These are phyloP conservation scores for Rhinella marina DNA, from an alignment of 2,797 vertebrate genomes.

Conservation along the genomic window DNA sequence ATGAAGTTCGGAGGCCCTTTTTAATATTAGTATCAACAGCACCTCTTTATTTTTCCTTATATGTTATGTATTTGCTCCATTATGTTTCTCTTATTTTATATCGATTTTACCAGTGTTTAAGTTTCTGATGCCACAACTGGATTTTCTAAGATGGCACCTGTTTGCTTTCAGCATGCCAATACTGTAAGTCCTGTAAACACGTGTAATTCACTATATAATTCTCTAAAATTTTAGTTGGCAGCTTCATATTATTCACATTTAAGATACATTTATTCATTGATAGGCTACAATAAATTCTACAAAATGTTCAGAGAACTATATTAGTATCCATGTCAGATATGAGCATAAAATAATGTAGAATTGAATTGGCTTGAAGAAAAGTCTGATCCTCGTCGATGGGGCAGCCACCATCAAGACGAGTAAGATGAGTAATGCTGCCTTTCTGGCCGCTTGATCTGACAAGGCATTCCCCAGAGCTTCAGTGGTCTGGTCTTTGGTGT, in stretches of 20 bases:
- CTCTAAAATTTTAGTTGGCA: too few species aligned
- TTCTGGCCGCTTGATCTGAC: too few species aligned
- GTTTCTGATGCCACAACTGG: neutral
- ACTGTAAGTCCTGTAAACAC: too few species aligned
- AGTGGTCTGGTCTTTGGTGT: too few species aligned
- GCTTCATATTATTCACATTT: too few species aligned
- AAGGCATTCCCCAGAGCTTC: too few species aligned
- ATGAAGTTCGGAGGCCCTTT: neutral
- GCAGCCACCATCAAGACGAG: too few species aligned
- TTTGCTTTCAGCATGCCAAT: neutral
- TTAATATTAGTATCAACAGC: neutral
- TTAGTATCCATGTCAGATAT: neutral
- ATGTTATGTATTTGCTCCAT: neutral
- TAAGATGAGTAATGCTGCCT: too few species aligned
- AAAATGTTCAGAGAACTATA: neutral
- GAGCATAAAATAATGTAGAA: neutral
- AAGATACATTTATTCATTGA: too few species aligned
- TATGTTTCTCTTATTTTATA: neutral
- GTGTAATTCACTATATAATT: too few species aligned
- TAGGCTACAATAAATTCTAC: neutral
- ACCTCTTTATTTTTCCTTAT: neutral
- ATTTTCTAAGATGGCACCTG: neutral
- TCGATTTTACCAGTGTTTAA: neutral
- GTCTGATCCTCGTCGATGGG: neutral
- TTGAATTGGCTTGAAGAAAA: neutral